Conservation (phyloP, 2,797 vertebrate species). For the Gymnoscopelus microlampas region DNA sequence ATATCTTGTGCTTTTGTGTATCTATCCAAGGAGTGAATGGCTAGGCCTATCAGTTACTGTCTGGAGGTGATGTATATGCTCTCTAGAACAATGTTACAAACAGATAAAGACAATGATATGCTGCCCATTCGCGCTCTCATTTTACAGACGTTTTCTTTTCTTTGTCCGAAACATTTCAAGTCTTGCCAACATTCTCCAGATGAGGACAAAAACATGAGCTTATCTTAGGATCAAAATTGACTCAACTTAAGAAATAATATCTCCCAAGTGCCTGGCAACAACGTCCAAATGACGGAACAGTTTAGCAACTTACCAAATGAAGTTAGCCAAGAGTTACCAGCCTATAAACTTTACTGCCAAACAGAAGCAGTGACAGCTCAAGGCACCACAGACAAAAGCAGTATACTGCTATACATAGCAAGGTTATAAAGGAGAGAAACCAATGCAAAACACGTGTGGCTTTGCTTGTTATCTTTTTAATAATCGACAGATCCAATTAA, state of each 20-base stretch:
- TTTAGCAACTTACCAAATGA: constrained; percentile 13
- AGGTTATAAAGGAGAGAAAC: constrained; percentile 1
- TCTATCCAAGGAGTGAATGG: constrained; percentile 80
- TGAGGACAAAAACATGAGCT: constrained; percentile 14
- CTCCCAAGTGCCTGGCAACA: constrained; percentile 16
- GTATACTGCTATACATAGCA: constrained; percentile 3
- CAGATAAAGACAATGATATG: constrained; percentile 76
- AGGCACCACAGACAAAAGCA: constrained; percentile 2
- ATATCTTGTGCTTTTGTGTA: constrained; percentile 87
- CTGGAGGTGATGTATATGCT: constrained; percentile 83
- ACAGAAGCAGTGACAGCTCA: background rate
- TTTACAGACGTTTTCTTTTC: constrained; percentile 57
- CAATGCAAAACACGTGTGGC: constrained; percentile 4
- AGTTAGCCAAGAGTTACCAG: constrained; percentile 6
- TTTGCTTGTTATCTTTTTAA: constrained; percentile 22
- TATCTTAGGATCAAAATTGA: constrained; percentile 22
- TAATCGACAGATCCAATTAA: constrained; percentile 32
- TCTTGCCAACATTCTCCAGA: constrained; percentile 23
- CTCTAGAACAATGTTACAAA: constrained; percentile 84
- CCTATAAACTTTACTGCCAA: background rate
- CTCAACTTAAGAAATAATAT: constrained; percentile 20
- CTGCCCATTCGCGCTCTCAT: constrained; percentile 58
- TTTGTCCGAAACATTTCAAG: constrained; percentile 47
- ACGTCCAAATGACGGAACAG: constrained; percentile 8
- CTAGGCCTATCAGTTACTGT: constrained; percentile 78